Base-by-base conservation (phyloP, 2,797 vertebrate genomes). In the Notamacropus eugenii region DNA sequence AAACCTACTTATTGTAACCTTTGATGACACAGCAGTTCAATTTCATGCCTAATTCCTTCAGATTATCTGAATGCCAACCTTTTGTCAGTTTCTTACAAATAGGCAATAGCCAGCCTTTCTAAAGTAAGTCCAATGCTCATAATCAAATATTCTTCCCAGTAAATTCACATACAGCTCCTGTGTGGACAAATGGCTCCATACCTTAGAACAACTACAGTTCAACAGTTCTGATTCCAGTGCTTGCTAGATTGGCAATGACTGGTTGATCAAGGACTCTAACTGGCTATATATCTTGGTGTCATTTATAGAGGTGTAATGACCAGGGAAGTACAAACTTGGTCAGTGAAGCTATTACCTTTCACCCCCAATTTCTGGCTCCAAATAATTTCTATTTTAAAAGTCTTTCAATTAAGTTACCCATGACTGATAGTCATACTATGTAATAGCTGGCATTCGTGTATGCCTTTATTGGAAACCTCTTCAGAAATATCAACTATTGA, bases 11-110 rank as follows among this genome's bases (percentile, higher is more conserved):
- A 82, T 4, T 92, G 90, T 19, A 59, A 95, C 55, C 92, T 34
- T 97, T 58, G 91, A 54, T 93, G 93, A 59, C 9, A 95, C 82
- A 96, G 28, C 0, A 29, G 3, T 62, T 97, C 91, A 91, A 92
- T 96, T 90, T 31, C 58, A 58, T 56, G 13, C 90, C 96, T 96
- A 96, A 95, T 97, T 98, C 93, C 91, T 94, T 55, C 92, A 95
- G 55, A 40, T 96, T 93, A 96, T 87, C 56, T 93, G 94, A n/a
- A 55, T 94, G 56, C 91, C 82, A 96, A 8, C 6, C 13, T 97
- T 93, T 91, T 94, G 59, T 94, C 91, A 93, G 52, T 9, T 55
- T 8, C 56, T 96, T 93, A 4, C 9, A 97, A 93, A 93, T 3
- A 95, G 55, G 27, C 5, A 11, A 29, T 50, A 22, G 52, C 24